These are phyloP conservation scores for Drosophila colorata DNA, from an alignment of 2,888 invertebrate genomes.

Conservation along the genomic window DNA sequence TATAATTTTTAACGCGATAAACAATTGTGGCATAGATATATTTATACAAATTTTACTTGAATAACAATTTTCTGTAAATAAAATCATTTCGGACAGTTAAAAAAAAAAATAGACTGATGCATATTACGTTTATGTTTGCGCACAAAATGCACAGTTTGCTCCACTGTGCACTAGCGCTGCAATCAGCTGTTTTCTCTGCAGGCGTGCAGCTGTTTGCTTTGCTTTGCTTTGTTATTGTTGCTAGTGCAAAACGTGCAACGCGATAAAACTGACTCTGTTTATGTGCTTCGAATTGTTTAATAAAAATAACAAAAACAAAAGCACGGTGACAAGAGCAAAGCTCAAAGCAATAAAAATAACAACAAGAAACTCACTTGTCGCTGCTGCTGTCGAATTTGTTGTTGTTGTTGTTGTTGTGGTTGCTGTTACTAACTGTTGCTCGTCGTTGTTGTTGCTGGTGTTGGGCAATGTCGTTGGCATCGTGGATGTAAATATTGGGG, in stretches of 20 bases:
- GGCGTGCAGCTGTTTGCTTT: slow-evolving; percentile 45
- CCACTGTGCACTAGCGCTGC: slow-evolving; percentile 47
- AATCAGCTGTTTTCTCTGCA: slow-evolving; percentile 51
- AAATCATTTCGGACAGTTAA: too few species aligned
- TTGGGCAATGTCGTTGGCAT: slow-evolving; percentile 1
- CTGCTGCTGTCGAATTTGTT: background rate
- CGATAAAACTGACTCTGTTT: slow-evolving; percentile 39
- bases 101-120: too few species aligned
- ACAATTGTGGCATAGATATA: too few species aligned
- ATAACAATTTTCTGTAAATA: too few species aligned
- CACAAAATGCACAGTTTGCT: background rate
- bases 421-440: slow-evolving; percentile 12
- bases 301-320: slow-evolving; percentile 23
- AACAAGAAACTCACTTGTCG: slow-evolving; percentile 56
- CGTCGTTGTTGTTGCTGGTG: slow-evolving; percentile 17
- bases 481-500: background rate
- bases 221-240: slow-evolving; percentile 6
- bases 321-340: slow-evolving; percentile 23
- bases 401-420: slow-evolving; percentile 11
- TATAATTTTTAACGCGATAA: too few species aligned
- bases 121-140: background rate
- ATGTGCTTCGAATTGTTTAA: slow-evolving; percentile 3
- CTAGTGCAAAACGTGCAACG: slow-evolving; percentile 43
- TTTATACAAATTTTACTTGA: too few species aligned
- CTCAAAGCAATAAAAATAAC: slow-evolving; percentile 38